Base-by-base conservation (phyloP, 2,888 invertebrate genomes). In the Oegoconia quadripuncta region DNA sequence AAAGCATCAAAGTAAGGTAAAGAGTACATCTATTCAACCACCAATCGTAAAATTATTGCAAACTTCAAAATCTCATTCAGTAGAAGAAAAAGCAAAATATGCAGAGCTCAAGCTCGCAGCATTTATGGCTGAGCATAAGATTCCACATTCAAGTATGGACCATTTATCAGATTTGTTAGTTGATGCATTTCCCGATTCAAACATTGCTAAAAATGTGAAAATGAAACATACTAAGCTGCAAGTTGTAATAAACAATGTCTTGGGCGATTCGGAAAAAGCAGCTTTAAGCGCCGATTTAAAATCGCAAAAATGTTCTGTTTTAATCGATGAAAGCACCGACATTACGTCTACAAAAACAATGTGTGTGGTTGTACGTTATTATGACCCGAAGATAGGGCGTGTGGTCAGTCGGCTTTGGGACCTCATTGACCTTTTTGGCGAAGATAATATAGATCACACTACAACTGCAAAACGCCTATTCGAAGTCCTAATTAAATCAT, bases 251-350 rank as follows among this genome's bases (percentile, higher is more conserved):
- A 44, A 42, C 23, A 45, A 43, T 30, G 29, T 38, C 20, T 26
- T 51, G 23, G 48, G n/a, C n/a, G n/a, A n/a, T 31, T 20, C 42
- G 3, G 44, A 49, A 40, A 49, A 49, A 43, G 32, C 38, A 38
- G 28, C 20, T 14, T 39, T 48, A 20, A 28, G 32, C 28, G 29
- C 20, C 22, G 41, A 45, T 37, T 27, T 50, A 34, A 42, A 40
- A 18, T 3, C 27, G 9, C 34, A 39, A 39, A 43, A 44, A 31
- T 46, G 44, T 29, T 39, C 44, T 13, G 33, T 47, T 7, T 16
- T 46, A 8, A 42, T 32, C 32, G 40, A 44, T 26, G 44, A 44
- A 35, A 42, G 39, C 22, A 45, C 42, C 5, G 42, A 46, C 13
- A 31, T 41, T 8, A 22, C 22, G 11, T 11, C 34, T 4, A 25